These are phyloP conservation scores for Caranx melampygus DNA, from an alignment of 2,113 vertebrate species.

Conservation along the genomic window DNA sequence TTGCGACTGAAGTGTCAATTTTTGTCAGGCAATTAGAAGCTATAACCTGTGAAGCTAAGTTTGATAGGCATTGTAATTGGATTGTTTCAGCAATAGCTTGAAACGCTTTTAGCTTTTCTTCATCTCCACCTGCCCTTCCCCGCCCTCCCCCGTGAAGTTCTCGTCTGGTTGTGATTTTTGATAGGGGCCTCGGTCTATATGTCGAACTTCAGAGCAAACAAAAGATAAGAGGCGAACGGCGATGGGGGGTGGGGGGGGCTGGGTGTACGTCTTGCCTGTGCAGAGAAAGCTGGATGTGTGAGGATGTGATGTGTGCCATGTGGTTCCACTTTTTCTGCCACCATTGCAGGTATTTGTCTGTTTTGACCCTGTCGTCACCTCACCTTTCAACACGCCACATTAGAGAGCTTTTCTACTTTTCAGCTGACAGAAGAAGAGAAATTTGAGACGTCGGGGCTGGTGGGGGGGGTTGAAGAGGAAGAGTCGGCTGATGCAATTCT, in stretches of 20 bases:
- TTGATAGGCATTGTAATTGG: constrained; percentile 99
- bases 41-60: constrained; percentile 99
- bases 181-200: constrained; percentile 74
- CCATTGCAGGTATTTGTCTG: constrained; percentile 55
- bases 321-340: constrained; percentile 54
- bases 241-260: not conserved
- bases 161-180: constrained; percentile 86
- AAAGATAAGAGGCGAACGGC: constrained; percentile 59
- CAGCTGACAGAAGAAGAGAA: constrained; percentile 52
- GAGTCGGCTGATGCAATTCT: constrained; percentile 44
- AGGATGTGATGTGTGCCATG: constrained; percentile 53
- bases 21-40: constrained; percentile 99
- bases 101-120: constrained; percentile 87
- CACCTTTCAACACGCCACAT: constrained; percentile 56
- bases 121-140: constrained; percentile 53
- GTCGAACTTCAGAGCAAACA: constrained; percentile 79
- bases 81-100: constrained; percentile 98
- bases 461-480: constrained; percentile 24
- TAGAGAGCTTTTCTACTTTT: constrained; percentile 62
- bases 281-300: constrained; percentile 66
- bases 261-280: constrained; percentile 52
- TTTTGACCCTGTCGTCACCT: constrained; percentile 56
- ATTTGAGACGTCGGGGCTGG: constrained; percentile 32
- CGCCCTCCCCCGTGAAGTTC: constrained; percentile 20
- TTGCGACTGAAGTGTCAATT: constrained; percentile 99